Percentiles rank a stretch among this genome's conserved stretches.
Conservation (phyloP, 1,140 invertebrate genomes). For the Macrotrachela quadricornifera region DNA sequence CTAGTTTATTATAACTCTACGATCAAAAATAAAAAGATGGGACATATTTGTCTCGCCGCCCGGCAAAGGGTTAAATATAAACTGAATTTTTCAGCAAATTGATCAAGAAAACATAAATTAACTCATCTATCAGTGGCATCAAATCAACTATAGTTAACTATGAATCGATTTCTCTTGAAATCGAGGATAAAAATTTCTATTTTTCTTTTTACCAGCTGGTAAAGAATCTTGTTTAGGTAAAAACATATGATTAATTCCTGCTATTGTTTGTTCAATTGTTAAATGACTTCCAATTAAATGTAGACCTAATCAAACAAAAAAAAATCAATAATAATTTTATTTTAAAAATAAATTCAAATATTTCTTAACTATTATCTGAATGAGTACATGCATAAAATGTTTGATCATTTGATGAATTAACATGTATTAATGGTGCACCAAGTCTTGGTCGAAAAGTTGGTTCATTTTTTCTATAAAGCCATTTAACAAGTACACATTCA, state of each 20-base stretch:
- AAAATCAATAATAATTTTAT: slow-evolving; percentile 5
- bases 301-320: slow-evolving; percentile 34
- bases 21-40: no score
- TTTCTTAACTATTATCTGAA: slow-evolving; percentile 44
- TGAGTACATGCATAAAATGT: slow-evolving; percentile 43
- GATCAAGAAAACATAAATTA: no score
- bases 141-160: no score
- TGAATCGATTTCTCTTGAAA: no score
- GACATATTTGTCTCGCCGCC: no score
- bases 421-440: slow-evolving; percentile 42
- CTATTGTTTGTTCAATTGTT: slow-evolving; percentile 38
- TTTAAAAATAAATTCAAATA: slow-evolving; percentile 9
- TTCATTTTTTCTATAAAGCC: slow-evolving; percentile 33
- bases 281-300: slow-evolving; percentile 27
- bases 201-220: no score
- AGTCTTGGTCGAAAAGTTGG: slow-evolving; percentile 49
- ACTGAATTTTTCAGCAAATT: no score
- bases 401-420: slow-evolving; percentile 44
- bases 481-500: slow-evolving; percentile 57
- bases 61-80: no score
- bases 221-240: no score
- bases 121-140: no score
- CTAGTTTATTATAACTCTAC: no score
- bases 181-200: no score
- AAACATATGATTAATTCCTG: slow-evolving; percentile 27